These are phyloP conservation scores for Theocolax elegans DNA, from an alignment of 1,140 invertebrate species.

Conservation along the genomic window DNA sequence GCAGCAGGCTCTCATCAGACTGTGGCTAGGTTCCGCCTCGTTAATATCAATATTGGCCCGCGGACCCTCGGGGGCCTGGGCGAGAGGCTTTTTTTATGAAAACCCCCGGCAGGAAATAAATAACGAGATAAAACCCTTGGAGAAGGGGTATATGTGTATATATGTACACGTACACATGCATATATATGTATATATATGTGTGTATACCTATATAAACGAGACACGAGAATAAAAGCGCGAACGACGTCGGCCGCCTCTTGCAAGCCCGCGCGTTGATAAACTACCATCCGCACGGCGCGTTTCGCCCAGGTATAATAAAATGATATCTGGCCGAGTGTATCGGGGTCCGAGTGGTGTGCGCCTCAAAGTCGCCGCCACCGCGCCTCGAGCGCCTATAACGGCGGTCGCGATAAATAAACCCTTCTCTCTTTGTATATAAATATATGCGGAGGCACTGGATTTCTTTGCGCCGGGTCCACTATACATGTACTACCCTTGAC, in stretches of 20 bases:
- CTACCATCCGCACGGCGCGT: conserved; percentile 53
- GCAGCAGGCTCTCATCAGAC: conserved; percentile 3
- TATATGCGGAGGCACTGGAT: no score
- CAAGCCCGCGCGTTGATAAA: conserved; percentile 55
- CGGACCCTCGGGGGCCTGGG: not conserved
- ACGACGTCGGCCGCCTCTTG: conserved; percentile 30
- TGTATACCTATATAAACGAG: no score
- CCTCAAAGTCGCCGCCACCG: conserved; percentile 56
- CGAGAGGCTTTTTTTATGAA: not conserved
- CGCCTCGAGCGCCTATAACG: conserved; percentile 37
- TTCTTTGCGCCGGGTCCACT: no score
- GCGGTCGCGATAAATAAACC: conserved; percentile 59
- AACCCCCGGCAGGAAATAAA: conserved; percentile 25
- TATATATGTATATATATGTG: no score
- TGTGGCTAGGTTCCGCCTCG: conserved; percentile 7
- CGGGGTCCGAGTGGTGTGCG: conserved; percentile 21
- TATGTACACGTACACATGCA: not conserved
- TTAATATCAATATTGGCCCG: conserved; percentile 37
- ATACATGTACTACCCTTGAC: no score
- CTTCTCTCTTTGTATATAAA: no score
- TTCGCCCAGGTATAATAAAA: conserved; percentile 61
- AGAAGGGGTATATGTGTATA: not conserved
- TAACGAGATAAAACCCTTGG: conserved; percentile 24
- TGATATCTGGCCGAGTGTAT: conserved; percentile 58
- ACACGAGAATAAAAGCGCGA: conserved; percentile 31